Evolutionary conservation across 1,140 invertebrate genomes (phyloP).

Genomic region (Apis laboriosa): DNA sequence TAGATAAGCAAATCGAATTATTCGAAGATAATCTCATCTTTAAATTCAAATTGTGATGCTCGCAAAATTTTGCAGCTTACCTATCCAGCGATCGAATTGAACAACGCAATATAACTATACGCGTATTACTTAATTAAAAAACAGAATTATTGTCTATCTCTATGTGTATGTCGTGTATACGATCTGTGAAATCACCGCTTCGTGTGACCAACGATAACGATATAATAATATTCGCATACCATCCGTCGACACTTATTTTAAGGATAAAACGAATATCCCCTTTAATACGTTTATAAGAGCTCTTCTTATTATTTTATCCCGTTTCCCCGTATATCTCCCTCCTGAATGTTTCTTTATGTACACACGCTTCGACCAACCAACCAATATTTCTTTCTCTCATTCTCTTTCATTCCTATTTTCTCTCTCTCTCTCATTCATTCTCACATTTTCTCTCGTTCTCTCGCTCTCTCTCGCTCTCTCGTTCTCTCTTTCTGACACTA

Average conservation of each 20-base stretch:
- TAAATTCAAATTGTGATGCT: not conserved
- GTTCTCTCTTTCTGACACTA: constrained; percentile 30
- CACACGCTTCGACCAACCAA: constrained; percentile 33
- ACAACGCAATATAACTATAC: constrained; percentile 40
- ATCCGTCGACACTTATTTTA: constrained; percentile 7
- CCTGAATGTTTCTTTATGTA: constrained; percentile 28
- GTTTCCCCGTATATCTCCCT: not conserved
- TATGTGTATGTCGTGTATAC: constrained; percentile 21
- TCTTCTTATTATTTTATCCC: constrained; percentile 26
- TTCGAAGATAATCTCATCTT: no score
- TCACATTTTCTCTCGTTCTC: constrained; percentile 7
- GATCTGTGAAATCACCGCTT: constrained; percentile 52
- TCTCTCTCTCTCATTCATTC: constrained; percentile 7
- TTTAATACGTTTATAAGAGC: constrained; percentile 9
- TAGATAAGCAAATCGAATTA: constrained; percentile 2
- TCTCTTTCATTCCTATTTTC: constrained; percentile 14
- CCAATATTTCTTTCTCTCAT: not conserved
- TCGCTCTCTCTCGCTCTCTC: constrained; percentile 18
- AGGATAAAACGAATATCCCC: constrained; percentile 1
- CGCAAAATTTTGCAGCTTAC: constrained; percentile 4
- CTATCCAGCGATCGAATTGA: constrained; percentile 28
- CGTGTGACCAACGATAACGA: constrained; percentile 40
- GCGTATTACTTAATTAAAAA: constrained; percentile 40
- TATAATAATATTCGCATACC: not conserved
- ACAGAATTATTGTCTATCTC: constrained; percentile 74